Base-by-base conservation (phyloP, 2,113 vertebrate genomes). In the Pseudopodoces humilis region DNA sequence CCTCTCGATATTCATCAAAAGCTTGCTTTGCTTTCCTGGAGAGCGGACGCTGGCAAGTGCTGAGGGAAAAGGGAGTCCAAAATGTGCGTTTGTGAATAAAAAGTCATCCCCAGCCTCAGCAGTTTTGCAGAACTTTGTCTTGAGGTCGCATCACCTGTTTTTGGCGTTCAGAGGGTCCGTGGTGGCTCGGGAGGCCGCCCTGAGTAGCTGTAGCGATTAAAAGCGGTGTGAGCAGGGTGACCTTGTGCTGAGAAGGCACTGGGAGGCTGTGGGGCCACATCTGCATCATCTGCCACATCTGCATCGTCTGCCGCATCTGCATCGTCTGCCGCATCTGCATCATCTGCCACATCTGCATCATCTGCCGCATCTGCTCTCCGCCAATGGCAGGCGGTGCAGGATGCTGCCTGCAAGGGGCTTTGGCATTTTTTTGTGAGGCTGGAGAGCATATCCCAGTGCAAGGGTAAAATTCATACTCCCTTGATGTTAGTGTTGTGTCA, bases 101-200 rank as follows among this genome's bases (percentile, higher is more conserved):
- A 86, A 86, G 37, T 33, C 35, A 24, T 27, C 33, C 15, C 30
- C 46, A n/a, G 31, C 21, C 37, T 44, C 2, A 2, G 37, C 16
- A 65, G 28, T 15, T 82, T 7, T 15, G 39, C 20, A 24, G 52
- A 53, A 68, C 56, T 93, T 85, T 28, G 46, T 13, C 18, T 28
- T 12, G 56, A 30, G 43, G 67, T 28, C 13, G 3, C 27, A 1
- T 19, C 7, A 2, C 70, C 44, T 11, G 52, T 5, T 71, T 19
- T 8, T 8, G 37, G 43, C 2, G 0, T 22, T 49, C 1, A 3
- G 41, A 3, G 25, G 7, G n/a, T 49, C 21, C 4, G 37, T 0
- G 6, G 8, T 6, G 21, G 0, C 50, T 35, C 4, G 0, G 86
- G 80, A 63, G 44, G 62, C 31, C 30, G 52, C 53, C 22, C 82